Percentiles rank a stretch among this genome's conserved stretches.
Evolutionary conservation across 2,797 vertebrate species (phyloP).

Genomic region (Muscicapa comitata): DNA sequence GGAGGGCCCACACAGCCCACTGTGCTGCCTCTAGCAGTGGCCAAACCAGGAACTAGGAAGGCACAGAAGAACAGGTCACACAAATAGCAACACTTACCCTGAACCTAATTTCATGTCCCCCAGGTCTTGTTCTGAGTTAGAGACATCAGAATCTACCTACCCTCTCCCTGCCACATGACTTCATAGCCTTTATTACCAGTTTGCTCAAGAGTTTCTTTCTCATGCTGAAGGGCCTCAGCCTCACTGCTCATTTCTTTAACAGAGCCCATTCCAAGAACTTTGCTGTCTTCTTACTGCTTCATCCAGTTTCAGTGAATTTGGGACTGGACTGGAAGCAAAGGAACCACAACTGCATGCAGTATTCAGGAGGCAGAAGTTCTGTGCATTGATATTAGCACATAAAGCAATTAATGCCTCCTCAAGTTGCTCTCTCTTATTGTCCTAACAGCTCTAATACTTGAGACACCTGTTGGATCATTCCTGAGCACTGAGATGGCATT

Average conservation of each 20-base stretch:
- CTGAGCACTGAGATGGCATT: background rate
- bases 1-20: background rate
- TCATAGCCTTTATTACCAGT: background rate
- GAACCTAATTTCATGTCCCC: background rate
- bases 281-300: background rate
- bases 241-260: background rate
- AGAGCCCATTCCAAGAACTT: background rate
- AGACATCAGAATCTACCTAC: background rate
- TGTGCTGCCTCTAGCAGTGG: background rate
- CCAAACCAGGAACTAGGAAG: background rate
- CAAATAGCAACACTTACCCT: background rate
- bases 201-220: background rate
- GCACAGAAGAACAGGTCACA: rapidly evolving
- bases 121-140: background rate
- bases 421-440: background rate
- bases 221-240: background rate
- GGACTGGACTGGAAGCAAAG: background rate
- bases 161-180: rapidly evolving
- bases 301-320: background rate
- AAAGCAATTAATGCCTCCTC: background rate
- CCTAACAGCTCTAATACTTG: background rate
- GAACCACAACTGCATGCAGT: background rate
- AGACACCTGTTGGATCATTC: background rate
- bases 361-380: background rate
- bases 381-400: background rate